Base-by-base conservation (phyloP, 1,140 invertebrate species). In the Gonatopus flavifemur region DNA sequence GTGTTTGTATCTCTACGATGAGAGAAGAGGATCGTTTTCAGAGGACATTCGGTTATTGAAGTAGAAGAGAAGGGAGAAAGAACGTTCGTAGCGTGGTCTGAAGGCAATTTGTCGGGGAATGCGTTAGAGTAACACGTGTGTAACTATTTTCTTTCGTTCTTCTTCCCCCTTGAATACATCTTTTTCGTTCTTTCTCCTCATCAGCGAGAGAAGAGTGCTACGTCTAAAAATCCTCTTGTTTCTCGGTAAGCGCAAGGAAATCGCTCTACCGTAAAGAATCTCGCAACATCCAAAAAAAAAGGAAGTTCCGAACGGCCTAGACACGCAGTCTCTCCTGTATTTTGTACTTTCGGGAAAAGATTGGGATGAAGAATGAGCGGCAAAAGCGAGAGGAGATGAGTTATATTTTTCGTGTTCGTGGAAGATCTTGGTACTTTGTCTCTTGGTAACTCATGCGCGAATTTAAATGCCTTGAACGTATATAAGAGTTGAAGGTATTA, bases 81-180 rank as follows among this genome's bases (percentile, higher is more conserved):
- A 37, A 51, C 45, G 40, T 28, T 20, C 56, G 49, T 28, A 46
- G 20, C 61, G 66, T 74, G 72, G 71, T 67, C 72, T 77, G 72
- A 74, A 76, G 73, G 77, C 72, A 78, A 77, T 78, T 78, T 77
- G 74, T 75, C 71, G 73, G 66, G 65, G 74, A 77, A 78, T 77
- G 74, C 67, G 62, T 71, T 64, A 58, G n/a, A n/a, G 69, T 55
- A 76, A 76, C 73, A 77, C 70, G 72, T 75, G 74, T 62, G 64
- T 52, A 36, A 25, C 44, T 32, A 22, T 43, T 41, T 46, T 30
- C 46, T 25, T 41, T 5, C 37, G 41, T 25, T 32, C 32, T 35
- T 25, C 45, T 22, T 22, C 47, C 20, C 42, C 25, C 49, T 52
- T n/a, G n/a, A n/a, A n/a, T n/a, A n/a, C n/a, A n/a, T n/a, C n/a